Conservation (phyloP, 2,113 vertebrate species). For the Coptodon rendalli region DNA sequence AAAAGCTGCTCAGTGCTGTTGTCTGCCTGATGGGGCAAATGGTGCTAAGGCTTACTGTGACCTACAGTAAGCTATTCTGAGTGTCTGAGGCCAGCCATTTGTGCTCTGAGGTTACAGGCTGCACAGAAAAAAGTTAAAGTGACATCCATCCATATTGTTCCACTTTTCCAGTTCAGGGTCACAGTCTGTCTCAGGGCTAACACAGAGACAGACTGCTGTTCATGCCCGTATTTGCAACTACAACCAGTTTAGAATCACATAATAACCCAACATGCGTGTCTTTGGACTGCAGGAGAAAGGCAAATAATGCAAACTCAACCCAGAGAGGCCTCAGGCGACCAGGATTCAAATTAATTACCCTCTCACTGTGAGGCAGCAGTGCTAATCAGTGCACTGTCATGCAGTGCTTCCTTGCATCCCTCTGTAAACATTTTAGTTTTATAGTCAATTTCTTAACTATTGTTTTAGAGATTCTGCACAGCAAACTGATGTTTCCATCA, state of each 20-base stretch:
- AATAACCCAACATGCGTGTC: neutral
- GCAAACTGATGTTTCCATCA: neutral
- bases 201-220: neutral
- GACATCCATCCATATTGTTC: neutral
- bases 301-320: neutral
- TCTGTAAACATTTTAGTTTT: neutral
- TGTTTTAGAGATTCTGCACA: neutral
- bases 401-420: neutral
- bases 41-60: neutral
- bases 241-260: neutral
- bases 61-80: neutral
- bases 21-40: neutral
- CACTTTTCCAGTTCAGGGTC: neutral
- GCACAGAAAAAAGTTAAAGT: neutral
- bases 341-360: neutral
- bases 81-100: neutral
- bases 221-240: neutral
- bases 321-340: neutral
- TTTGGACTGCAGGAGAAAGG: neutral
- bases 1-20: neutral
- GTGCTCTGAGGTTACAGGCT: neutral
- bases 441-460: neutral
- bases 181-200: neutral
- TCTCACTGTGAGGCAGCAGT: neutral
- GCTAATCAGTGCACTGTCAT: neutral